Evolutionary conservation across 2,797 vertebrate species (phyloP).

Genomic region (Xerus rutilus): DNA sequence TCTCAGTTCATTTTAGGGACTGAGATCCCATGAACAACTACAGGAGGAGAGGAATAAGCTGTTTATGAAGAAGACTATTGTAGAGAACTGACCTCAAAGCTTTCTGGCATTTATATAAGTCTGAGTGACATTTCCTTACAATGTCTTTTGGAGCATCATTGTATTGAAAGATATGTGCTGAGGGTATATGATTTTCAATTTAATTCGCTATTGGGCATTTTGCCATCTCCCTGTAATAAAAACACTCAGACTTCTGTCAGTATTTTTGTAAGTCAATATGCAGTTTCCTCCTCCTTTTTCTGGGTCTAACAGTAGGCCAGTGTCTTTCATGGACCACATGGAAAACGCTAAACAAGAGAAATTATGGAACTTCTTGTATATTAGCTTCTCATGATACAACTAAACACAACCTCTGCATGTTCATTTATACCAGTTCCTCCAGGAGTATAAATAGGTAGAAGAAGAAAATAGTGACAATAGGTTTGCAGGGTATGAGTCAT

Average conservation of each 20-base stretch:
- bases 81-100: neutral
- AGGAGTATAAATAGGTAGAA: neutral
- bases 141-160: neutral
- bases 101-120: neutral
- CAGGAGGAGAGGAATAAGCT: neutral
- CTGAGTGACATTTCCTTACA: neutral
- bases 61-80: neutral
- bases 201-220: neutral
- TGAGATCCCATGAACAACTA: neutral
- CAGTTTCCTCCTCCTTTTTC: neutral
- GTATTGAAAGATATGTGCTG: neutral
- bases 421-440: neutral
- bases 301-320: neutral
- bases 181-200: neutral
- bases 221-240: neutral
- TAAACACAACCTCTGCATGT: neutral
- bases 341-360: neutral
- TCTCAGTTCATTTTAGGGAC: conserved; percentile 19
- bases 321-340: neutral
- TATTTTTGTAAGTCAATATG: neutral
- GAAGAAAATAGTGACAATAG: neutral
- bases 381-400: neutral
- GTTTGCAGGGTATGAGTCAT: neutral
- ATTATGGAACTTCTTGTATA: neutral
- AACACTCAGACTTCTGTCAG: neutral